phyloP scores from a whole-genome alignment of 1,140 invertebrate species.

The Apis cerana region DNA sequence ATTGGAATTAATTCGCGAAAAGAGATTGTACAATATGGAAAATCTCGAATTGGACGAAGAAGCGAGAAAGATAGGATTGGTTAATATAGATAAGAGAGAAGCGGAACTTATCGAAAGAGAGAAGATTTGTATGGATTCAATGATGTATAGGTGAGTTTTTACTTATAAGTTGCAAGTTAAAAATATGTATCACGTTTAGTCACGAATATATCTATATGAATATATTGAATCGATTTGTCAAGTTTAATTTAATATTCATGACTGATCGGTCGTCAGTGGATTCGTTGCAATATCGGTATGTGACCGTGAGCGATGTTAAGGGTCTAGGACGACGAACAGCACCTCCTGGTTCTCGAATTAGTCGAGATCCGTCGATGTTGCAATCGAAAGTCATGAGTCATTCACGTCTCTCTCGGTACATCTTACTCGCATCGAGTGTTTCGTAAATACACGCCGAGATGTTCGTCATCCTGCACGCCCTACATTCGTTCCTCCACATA shows the following conservation, averaged over 20 bases:
- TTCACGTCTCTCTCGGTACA: constrained; percentile 39
- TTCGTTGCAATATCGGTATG: constrained; percentile 42
- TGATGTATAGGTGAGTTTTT: constrained; percentile 70
- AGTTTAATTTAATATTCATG: background rate
- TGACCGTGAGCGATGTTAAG: constrained; percentile 60
- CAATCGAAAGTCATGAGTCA: constrained; percentile 68
- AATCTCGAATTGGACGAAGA: constrained; percentile 68
- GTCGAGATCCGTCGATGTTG: constrained; percentile 58
- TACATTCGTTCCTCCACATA: constrained; percentile 64
- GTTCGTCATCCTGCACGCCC: constrained; percentile 37
- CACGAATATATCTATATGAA: background rate
- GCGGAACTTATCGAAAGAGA: constrained; percentile 63
- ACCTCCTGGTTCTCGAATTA: constrained; percentile 64
- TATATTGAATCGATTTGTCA: background rate
- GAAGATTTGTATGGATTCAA: constrained; percentile 59
- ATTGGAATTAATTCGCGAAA: constrained; percentile 70
- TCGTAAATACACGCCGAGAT: constrained; percentile 50
- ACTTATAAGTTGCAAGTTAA: background rate
- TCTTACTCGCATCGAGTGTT: background rate
- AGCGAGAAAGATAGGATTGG: constrained; percentile 58
- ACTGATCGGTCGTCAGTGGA: background rate
- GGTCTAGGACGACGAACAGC: constrained; percentile 63
- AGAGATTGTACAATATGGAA: constrained; percentile 67
- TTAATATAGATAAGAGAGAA: constrained; percentile 66
- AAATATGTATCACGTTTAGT: too few relatives aligned